These are phyloP conservation scores for Orientallactaga sibirica DNA, from an alignment of 2,797 vertebrate genomes.

Conservation along the genomic window DNA sequence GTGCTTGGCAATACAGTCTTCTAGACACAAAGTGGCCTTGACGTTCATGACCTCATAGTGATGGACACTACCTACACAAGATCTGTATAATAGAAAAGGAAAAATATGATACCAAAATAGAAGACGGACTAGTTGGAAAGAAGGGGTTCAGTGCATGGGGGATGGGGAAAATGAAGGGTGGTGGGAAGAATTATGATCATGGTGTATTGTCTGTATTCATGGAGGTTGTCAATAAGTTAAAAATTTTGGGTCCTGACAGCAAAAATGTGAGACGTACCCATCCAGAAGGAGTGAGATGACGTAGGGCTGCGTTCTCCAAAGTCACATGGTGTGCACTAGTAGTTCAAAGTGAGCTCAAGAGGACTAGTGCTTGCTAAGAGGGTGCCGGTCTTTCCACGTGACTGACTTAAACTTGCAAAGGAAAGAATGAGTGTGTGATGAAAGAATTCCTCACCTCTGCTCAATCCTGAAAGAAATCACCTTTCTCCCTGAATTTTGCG, in stretches of 20 bases:
- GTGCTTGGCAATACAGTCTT: too few species aligned
- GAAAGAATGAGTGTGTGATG: not conserved
- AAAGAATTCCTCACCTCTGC: not conserved
- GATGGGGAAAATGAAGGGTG: too few species aligned
- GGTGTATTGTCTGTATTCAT: too few species aligned
- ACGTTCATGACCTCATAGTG: too few species aligned
- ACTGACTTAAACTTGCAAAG: slow-evolving; percentile 32
- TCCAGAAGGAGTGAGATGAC: not conserved
- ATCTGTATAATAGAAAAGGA: too few species aligned
- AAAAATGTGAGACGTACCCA: not conserved
- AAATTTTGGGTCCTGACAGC: not conserved
- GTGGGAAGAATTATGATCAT: too few species aligned
- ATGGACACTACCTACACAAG: too few species aligned
- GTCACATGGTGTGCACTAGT: not conserved
- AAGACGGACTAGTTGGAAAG: too few species aligned
- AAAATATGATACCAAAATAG: too few species aligned
- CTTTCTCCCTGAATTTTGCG: not conserved
- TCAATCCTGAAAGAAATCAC: not conserved
- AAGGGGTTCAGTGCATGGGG: too few species aligned
- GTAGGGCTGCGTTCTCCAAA: not conserved
- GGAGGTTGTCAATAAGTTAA: too few species aligned
- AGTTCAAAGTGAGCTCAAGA: not conserved
- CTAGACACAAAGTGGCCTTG: too few species aligned
- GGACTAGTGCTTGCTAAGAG: not conserved
- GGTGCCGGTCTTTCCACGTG: not conserved